Base-by-base conservation (phyloP, 2,888 invertebrate species). In the Nomada lathburiana region DNA sequence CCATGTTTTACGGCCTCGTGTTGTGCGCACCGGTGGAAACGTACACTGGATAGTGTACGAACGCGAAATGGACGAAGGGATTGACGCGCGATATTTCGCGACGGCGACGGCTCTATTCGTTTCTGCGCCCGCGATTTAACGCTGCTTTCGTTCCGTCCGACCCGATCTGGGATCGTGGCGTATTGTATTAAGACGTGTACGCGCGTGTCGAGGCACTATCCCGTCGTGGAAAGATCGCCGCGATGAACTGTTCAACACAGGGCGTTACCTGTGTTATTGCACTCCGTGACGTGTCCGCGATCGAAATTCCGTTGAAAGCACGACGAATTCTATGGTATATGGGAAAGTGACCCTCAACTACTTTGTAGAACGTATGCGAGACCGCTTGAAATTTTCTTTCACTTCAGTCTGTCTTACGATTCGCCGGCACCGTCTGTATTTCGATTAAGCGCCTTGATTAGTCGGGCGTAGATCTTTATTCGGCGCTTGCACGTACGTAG, bases 1-100 rank as follows among this genome's bases (percentile, higher is more conserved):
- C 23, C 53, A 13, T 26, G 70, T 42, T 79, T 69, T 59, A 64
- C 26, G 52, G 57, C n/a, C 29, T 68, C 68, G 68, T 57, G 16
- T 2, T 20, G 29, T 16, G 42, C 42, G 11, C 26, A 26, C 23
- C 11, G 44, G 42, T 63, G n/a, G 44, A 44, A 62, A 20, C 42
- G 50, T 7, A 23, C 65, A 26, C 52, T 18, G 18, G 18, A 7
- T 23, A 23, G 42, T 36, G 20, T n/a, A 13, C n/a, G 18, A 16
- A n/a, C 53, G 26, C 13, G 52, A 44, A 29, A 62, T n/a, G 7
- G 23, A 42, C 67, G 75, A 60, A 26, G 29, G 16, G 59, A 9
- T 59, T 55, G 50, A 59, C 50, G 23, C 0, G 18, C 52, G 65
- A 52, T 72, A 59, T 64, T 59, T 68, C 42, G 55, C 16, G 50